Evolutionary conservation across 2,888 invertebrate species (phyloP).

Genomic region (Falcaria lacertinaria): DNA sequence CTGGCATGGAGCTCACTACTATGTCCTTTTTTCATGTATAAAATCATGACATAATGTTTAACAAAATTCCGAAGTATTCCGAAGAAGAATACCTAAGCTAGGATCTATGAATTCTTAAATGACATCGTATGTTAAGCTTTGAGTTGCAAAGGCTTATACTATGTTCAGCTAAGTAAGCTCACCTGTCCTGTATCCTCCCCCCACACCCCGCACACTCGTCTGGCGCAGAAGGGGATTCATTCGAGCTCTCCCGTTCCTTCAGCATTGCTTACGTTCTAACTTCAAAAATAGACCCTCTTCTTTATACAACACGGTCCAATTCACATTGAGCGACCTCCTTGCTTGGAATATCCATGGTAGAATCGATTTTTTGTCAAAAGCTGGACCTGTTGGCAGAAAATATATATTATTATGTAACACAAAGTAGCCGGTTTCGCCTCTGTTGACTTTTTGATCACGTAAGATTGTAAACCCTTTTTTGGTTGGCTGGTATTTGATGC

Average conservation of each 20-base stretch:
- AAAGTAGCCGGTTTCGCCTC: background rate
- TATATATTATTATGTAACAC: background rate
- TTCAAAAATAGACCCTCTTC: slow-evolving; percentile 44
- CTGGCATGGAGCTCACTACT: too few species aligned
- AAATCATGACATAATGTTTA: too few species aligned
- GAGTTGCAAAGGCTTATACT: too few species aligned
- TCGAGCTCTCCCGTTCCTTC: slow-evolving; percentile 83
- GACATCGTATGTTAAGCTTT: too few species aligned
- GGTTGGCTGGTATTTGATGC: too few species aligned
- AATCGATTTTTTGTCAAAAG: slow-evolving; percentile 22
- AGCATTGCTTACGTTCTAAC: slow-evolving; percentile 75
- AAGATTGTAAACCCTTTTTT: background rate
- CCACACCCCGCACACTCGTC: slow-evolving; percentile 83
- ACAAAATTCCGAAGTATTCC: too few species aligned
- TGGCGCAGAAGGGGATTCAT: slow-evolving; percentile 61
- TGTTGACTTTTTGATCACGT: background rate
- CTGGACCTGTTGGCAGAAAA: slow-evolving; percentile 9
- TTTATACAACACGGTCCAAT: slow-evolving; percentile 62
- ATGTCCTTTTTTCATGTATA: too few species aligned
- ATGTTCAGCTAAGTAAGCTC: slow-evolving; percentile 18
- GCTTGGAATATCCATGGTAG: slow-evolving; percentile 39
- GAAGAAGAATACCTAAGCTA: too few species aligned
- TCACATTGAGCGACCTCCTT: slow-evolving; percentile 32
- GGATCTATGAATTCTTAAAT: too few species aligned
- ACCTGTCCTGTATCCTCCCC: slow-evolving; percentile 81